A percentile compares a stretch with the other conserved stretches of the same genome.
These are phyloP conservation scores for Drosophila leonis DNA, from an alignment of 2,888 invertebrate genomes.

Conservation along the genomic window DNA sequence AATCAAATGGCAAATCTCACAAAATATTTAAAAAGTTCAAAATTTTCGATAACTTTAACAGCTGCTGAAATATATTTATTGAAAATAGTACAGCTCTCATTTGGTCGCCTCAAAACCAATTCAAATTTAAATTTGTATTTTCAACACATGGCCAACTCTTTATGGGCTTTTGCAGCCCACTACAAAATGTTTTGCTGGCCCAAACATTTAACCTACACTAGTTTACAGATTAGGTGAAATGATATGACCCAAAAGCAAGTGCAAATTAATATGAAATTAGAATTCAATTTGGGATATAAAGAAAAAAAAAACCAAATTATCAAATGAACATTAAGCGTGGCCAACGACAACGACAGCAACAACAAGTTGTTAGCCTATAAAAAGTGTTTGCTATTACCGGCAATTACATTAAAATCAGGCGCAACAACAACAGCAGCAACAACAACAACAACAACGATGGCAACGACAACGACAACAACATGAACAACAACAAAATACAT, in stretches of 20 bases:
- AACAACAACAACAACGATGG: slow-evolving; percentile 30
- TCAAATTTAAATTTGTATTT: background rate
- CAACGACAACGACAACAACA: slow-evolving; percentile 19
- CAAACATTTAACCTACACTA: background rate
- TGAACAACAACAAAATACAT: slow-evolving; percentile 53
- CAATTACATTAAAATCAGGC: slow-evolving; percentile 73
- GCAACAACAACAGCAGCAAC: slow-evolving; percentile 17
- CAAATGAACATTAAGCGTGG: slow-evolving; percentile 50
- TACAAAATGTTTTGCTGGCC: background rate
- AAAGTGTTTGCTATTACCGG: slow-evolving; percentile 64
- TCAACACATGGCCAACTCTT: background rate
- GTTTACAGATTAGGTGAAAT: slow-evolving; percentile 7
- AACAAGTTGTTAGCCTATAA: slow-evolving; percentile 62
- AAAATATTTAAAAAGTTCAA: background rate
- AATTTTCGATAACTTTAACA: background rate
- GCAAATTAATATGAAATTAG: slow-evolving; percentile 56
- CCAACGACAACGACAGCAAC: slow-evolving; percentile 35
- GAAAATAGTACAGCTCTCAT: too few relatives aligned
- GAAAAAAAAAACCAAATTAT: slow-evolving; percentile 31
- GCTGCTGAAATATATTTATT: background rate
- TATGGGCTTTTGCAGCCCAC: background rate
- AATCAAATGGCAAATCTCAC: background rate
- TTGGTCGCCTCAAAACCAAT: background rate
- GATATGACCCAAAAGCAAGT: slow-evolving; percentile 22
- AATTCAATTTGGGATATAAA: slow-evolving; percentile 52